Evolutionary conservation across 2,888 invertebrate genomes (phyloP).

Genomic region (Oeneis ivallda): DNA sequence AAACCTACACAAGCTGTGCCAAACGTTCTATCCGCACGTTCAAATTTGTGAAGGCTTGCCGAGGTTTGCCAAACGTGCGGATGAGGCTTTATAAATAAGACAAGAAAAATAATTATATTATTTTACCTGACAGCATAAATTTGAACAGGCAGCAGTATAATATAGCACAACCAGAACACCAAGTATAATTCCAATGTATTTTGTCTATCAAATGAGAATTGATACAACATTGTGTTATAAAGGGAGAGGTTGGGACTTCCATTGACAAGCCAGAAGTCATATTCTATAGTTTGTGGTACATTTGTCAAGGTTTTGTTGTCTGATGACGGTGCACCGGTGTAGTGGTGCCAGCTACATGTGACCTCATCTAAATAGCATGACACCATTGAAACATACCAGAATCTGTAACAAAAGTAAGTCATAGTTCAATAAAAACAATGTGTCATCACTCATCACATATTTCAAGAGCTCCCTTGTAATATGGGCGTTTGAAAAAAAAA

Average conservation of each 20-base stretch:
- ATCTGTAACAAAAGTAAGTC: constrained; percentile 79
- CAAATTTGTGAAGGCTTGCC: no score
- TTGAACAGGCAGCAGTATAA: constrained; percentile 93
- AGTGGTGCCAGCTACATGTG: constrained; percentile 93
- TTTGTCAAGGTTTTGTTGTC: constrained; percentile 62
- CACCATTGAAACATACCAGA: constrained; percentile 97
- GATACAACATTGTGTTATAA: constrained; percentile 94
- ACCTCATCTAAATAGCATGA: constrained; percentile 92
- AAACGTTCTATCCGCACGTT: no score
- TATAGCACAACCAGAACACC: constrained; percentile 92
- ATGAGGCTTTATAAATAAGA: not conserved
- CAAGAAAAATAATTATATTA: constrained; percentile 38
- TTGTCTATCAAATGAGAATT: constrained; percentile 98
- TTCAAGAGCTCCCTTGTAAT: no score
- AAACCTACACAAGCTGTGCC: no score
- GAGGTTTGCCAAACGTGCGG: no score
- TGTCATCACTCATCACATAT: no score
- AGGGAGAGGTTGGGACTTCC: constrained; percentile 95
- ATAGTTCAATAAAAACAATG: not conserved
- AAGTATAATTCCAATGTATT: constrained; percentile 95
- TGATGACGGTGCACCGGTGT: constrained; percentile 65
- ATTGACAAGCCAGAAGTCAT: constrained; percentile 98
- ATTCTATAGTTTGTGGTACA: constrained; percentile 77
- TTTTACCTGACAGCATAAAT: constrained; percentile 90
- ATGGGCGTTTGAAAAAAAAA: no score